Evolutionary conservation across 2,797 vertebrate species (phyloP), one percentile per base, ranked within the genome.

Genomic region (Poecile montanus): DNA sequence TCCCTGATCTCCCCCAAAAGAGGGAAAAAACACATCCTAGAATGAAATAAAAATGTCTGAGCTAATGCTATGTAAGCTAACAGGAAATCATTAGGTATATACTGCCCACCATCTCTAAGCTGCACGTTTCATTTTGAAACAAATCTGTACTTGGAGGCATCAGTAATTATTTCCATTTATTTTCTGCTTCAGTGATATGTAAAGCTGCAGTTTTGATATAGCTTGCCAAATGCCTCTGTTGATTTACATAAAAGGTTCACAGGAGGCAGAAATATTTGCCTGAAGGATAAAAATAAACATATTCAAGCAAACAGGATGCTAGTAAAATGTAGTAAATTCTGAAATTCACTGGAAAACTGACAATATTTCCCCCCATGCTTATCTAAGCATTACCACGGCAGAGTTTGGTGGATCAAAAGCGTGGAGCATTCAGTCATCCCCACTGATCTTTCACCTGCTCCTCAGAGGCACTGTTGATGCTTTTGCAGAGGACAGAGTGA

Each of bases 151-250:
- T 91, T 88, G 85, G 80, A 95, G 71, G 53, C 71, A 94, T 79
- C 61, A 65, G 91, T 94, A 94, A 95, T 93, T 91, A 95, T 95
- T 96, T 93, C 80, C 77, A 93, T 94, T 93, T 96, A 87, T 96
- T 97, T 97, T 97, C 89, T 0, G 14, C 93, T 95, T 94, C 91
- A 94, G 70, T 85, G 89, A 74, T 91, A 95, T 74, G 83, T 91
- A 86, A 96, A 96, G 77, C 89, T 90, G 74, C 61, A 90, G 88
- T 93, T 96, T 91, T 90, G 88, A 82, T 96, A 79, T 8, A 44
- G 77, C 77, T 93, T 96, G 91, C 96, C 95, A 97, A 96, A 74
- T 87, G 74, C 89, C 72, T 94, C 83, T 0, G 3, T 86, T 95
- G 89, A 94, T 95, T 96, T 96, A 79, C 94, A 94, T 90, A 73